A percentile compares a stretch with the other conserved stretches of the same genome.
These are phyloP conservation scores for Euzophera pinguis DNA, from an alignment of 2,888 invertebrate genomes.

Conservation along the genomic window DNA sequence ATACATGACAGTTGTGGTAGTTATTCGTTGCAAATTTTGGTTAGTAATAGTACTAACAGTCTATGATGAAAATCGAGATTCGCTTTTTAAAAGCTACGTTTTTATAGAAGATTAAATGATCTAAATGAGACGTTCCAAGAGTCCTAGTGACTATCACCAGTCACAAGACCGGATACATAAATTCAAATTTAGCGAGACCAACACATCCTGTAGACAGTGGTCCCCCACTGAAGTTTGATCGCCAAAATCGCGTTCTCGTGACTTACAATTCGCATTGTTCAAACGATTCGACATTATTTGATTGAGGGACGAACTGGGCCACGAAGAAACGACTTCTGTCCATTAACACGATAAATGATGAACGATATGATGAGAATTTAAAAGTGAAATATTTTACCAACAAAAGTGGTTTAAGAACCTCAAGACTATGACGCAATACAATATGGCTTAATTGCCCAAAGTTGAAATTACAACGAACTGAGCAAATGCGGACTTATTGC, in stretches of 20 bases:
- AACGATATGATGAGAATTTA: too few relatives aligned
- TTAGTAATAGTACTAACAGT: neutral
- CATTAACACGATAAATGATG: neutral
- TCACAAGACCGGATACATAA: constrained; percentile 5
- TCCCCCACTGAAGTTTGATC: neutral
- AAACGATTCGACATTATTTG: constrained; percentile 3
- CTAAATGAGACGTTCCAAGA: neutral
- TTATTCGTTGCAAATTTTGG: neutral
- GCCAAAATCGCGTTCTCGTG: constrained; percentile 4
- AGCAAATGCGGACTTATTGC: too few relatives aligned
- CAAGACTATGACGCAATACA: too few relatives aligned
- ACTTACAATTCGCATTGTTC: neutral
- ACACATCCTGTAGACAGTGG: constrained; percentile 3
- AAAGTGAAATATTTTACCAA: too few relatives aligned
- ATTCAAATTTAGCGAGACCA: constrained; percentile 8
- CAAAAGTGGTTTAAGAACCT: too few relatives aligned
- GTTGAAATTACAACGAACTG: too few relatives aligned
- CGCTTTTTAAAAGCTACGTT: neutral
- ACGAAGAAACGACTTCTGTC: neutral
- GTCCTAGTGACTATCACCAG: neutral
- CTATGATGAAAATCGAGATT: neutral
- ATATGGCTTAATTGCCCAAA: too few relatives aligned
- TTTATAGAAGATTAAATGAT: neutral
- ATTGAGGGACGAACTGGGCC: constrained; percentile 8
- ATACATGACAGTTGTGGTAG: too few relatives aligned